phyloP scores from a whole-genome alignment of 2,797 vertebrate species.

The Sternotherus odoratus region DNA sequence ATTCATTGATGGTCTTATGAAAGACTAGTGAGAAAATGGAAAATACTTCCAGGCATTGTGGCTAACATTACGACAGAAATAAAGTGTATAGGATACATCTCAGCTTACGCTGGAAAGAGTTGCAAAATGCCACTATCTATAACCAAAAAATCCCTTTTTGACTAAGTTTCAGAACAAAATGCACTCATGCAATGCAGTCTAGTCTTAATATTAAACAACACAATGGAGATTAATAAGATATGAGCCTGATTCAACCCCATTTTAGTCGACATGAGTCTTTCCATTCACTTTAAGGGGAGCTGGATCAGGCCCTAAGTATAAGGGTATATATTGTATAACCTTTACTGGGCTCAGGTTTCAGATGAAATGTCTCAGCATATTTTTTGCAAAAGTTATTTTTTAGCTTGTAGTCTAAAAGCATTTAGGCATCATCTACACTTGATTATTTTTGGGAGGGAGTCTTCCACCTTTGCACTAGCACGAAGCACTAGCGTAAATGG shows the following conservation, averaged over 20 bases:
- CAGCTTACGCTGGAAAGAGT: neutral
- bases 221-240: neutral
- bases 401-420: neutral
- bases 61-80: neutral
- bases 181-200: neutral
- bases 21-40: neutral
- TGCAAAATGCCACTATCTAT: neutral
- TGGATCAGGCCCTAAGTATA: neutral
- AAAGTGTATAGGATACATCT: neutral
- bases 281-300: neutral
- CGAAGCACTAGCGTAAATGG: neutral
- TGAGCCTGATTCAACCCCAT: neutral
- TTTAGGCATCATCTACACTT: neutral
- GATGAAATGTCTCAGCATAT: neutral
- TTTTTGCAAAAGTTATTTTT: neutral
- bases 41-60: neutral
- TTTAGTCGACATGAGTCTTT: neutral
- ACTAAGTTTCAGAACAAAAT: neutral
- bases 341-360: neutral
- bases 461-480: neutral
- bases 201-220: neutral
- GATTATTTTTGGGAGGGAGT: neutral
- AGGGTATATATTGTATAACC: neutral
- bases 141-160: neutral
- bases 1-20: neutral